Percentiles rank a stretch among this genome's conserved stretches.
phyloP scores from a whole-genome alignment of 2,113 vertebrate genomes.

The Aramus guarauna region DNA sequence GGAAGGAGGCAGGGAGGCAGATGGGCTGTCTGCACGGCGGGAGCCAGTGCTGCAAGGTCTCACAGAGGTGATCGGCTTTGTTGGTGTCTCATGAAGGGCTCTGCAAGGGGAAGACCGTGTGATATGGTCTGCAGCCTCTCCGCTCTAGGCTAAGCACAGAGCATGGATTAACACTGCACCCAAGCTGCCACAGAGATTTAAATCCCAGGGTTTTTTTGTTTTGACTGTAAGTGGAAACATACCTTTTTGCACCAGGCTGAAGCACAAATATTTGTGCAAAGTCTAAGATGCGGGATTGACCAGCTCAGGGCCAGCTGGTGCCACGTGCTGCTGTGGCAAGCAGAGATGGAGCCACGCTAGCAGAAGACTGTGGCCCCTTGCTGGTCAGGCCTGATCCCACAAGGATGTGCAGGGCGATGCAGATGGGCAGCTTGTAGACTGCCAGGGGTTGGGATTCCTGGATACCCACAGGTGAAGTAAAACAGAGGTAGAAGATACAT shows the following conservation, averaged over 20 bases:
- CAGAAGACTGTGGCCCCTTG: not conserved
- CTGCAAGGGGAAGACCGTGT: not conserved
- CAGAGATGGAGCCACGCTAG: not conserved
- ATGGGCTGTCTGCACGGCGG: not conserved
- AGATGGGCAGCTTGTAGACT: not conserved
- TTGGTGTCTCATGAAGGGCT: not conserved
- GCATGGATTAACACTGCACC: fast-evolving
- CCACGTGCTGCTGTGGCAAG: not conserved
- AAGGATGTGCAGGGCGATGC: not conserved
- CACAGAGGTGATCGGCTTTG: not conserved
- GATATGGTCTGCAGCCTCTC: fast-evolving
- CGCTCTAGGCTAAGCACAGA: not conserved
- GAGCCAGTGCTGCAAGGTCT: not conserved
- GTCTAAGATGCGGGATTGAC: not conserved
- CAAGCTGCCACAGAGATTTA: not conserved
- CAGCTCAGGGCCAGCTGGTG: not conserved
- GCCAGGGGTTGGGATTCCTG: not conserved
- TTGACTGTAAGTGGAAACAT: not conserved
- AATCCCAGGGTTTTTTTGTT: not conserved
- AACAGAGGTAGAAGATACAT: not conserved
- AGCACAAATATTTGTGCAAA: not conserved
- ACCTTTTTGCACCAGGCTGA: not conserved
- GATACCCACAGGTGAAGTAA: not conserved
- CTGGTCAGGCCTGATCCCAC: not conserved
- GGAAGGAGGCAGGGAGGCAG: not conserved